Percentiles rank a stretch among this genome's conserved stretches.
phyloP scores from a whole-genome alignment of 2,888 invertebrate genomes.

The Eupithecia subumbrata region DNA sequence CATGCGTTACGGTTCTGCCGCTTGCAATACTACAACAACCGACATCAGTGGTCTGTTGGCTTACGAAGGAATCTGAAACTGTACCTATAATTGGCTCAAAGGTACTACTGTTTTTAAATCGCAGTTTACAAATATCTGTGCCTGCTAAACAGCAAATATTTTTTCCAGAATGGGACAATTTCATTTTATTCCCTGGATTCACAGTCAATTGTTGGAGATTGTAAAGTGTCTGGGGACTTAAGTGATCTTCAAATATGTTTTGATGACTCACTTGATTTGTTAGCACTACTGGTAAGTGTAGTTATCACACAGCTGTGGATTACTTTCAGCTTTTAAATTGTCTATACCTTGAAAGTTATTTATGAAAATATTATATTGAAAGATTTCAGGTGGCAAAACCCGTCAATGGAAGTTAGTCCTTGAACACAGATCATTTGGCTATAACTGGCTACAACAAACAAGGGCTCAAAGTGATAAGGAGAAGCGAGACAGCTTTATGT shows the following conservation, averaged over 20 bases:
- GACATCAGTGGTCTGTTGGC: conserved; percentile 89
- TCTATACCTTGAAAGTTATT: background rate
- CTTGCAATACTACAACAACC: conserved; percentile 77
- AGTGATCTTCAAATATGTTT: conserved; percentile 87
- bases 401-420: conserved; percentile 93
- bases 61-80: conserved; percentile 88
- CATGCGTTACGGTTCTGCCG: conserved; percentile 77
- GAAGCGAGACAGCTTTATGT: conserved; percentile 78
- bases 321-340: background rate
- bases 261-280: conserved; percentile 87
- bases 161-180: conserved; percentile 81
- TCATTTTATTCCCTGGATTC: conserved; percentile 88
- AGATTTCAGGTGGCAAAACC: conserved; percentile 89
- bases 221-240: conserved; percentile 86
- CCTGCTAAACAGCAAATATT: background rate
- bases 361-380: background rate
- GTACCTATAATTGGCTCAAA: conserved; percentile 89
- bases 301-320: background rate
- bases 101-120: conserved; percentile 52
- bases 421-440: conserved; percentile 90
- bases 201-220: conserved; percentile 87
- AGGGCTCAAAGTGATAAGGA: conserved; percentile 71
- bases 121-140: background rate
- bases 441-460: conserved; percentile 86
- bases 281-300: conserved; percentile 73